Conservation (phyloP, 1,140 invertebrate genomes). For the Sarcophaga bullata region DNA sequence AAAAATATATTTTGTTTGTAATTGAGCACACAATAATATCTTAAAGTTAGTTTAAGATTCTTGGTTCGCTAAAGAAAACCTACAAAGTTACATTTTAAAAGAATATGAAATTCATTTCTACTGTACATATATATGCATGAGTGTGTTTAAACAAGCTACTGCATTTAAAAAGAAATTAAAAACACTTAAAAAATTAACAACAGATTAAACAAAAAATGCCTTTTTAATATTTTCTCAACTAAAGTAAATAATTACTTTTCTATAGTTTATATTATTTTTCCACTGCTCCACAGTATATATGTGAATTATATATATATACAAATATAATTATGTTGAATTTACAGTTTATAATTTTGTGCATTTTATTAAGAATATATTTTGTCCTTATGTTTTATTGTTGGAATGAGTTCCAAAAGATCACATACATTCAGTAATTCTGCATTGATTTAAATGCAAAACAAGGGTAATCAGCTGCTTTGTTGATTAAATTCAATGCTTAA, state of each 20-base stretch:
- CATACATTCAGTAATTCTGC: neutral
- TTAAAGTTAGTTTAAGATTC: neutral
- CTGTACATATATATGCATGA: neutral
- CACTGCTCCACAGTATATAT: too few species aligned
- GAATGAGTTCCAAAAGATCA: neutral
- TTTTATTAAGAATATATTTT: slow-evolving; percentile 7
- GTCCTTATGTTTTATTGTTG: neutral
- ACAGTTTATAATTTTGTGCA: slow-evolving; percentile 9
- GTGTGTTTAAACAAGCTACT: neutral
- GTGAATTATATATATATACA: neutral
- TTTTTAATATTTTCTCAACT: slow-evolving; percentile 7
- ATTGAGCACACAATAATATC: neutral
- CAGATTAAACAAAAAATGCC: neutral
- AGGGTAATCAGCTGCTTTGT: slow-evolving; percentile 17
- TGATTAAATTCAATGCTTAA: neutral
- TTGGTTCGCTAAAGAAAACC: neutral
- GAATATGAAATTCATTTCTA: neutral
- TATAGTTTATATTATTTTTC: neutral
- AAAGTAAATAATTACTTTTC: neutral
- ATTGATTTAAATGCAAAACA: neutral
- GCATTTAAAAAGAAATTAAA: neutral
- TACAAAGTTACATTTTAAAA: slow-evolving; percentile 6
- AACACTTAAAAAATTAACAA: neutral
- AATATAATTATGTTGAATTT: neutral
- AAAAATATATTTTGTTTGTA: neutral